Conservation (phyloP, 1,140 invertebrate species). For the Caenorhabditis brenneri region DNA sequence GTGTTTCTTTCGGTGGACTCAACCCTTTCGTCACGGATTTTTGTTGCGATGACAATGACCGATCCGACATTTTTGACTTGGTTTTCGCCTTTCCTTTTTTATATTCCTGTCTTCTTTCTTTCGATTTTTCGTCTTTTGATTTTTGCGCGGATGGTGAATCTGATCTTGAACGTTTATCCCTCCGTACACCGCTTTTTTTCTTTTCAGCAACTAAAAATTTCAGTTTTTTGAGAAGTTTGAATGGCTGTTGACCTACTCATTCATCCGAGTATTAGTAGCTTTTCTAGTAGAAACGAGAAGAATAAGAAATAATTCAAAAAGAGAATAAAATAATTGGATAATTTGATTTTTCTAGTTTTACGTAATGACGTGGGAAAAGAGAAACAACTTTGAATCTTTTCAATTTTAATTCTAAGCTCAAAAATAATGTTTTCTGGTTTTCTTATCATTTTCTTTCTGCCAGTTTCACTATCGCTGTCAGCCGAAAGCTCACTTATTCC, state of each 20-base stretch:
- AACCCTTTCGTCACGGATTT: neutral
- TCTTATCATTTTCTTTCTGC: neutral
- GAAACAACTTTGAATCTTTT: neutral
- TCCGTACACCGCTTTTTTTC: neutral
- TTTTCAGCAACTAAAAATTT: neutral
- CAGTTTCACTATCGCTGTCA: neutral
- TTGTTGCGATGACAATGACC: neutral
- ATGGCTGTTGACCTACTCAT: neutral
- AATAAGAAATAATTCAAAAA: no score
- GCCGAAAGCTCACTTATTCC: neutral
- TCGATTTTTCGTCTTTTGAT: neutral
- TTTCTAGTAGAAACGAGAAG: neutral
- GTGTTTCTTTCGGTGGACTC: neutral
- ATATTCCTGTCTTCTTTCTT: no score
- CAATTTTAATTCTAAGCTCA: neutral
- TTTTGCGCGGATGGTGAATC: neutral
- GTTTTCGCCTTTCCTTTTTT: neutral
- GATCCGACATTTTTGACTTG: neutral
- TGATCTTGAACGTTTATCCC: neutral
- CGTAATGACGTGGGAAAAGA: neutral
- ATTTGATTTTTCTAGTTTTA: no score
- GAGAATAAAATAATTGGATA: neutral
- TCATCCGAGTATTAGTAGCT: slow-evolving; percentile 8
- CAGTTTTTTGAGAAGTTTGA: no score
- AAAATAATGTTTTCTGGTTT: neutral